Evolutionary conservation across 2,888 invertebrate genomes (phyloP).

Genomic region (Sinodicranocentrus sp.): DNA sequence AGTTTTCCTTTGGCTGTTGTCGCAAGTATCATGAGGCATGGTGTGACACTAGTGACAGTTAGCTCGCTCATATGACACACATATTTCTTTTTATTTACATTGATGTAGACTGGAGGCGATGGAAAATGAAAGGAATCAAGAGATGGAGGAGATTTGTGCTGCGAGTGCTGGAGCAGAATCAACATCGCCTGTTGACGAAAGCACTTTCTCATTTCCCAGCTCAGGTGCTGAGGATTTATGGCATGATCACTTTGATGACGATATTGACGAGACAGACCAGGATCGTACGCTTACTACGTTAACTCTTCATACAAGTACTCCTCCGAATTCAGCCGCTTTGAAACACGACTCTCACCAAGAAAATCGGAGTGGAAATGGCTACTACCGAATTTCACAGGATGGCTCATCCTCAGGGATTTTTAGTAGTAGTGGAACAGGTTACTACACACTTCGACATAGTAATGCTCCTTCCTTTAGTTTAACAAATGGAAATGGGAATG

Average conservation of each 20-base stretch:
- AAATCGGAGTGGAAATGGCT: constrained; percentile 20
- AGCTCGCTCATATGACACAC: too few relatives aligned
- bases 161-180: constrained; percentile 36
- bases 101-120: constrained; percentile 71
- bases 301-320: constrained; percentile 57
- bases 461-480: constrained; percentile 15
- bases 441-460: constrained; percentile 16
- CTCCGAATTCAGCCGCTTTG: constrained; percentile 57
- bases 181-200: constrained; percentile 70
- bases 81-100: background rate
- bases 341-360: constrained; percentile 41
- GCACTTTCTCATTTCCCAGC: constrained; percentile 73
- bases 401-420: constrained; percentile 51
- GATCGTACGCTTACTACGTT: constrained; percentile 70
- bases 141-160: constrained; percentile 74
- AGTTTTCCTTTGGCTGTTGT: too few relatives aligned
- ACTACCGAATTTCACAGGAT: constrained; percentile 53
- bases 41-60: too few relatives aligned
- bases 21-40: too few relatives aligned
- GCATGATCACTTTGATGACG: constrained; percentile 65
- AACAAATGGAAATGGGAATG: constrained; percentile 67
- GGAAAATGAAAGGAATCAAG: constrained; percentile 75
- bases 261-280: constrained; percentile 66
- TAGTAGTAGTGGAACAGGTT: constrained; percentile 28
- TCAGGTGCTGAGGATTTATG: constrained; percentile 62